These are phyloP conservation scores for Mormyrops attenuatus DNA, from an alignment of 2,797 vertebrate species.

Conservation along the genomic window DNA sequence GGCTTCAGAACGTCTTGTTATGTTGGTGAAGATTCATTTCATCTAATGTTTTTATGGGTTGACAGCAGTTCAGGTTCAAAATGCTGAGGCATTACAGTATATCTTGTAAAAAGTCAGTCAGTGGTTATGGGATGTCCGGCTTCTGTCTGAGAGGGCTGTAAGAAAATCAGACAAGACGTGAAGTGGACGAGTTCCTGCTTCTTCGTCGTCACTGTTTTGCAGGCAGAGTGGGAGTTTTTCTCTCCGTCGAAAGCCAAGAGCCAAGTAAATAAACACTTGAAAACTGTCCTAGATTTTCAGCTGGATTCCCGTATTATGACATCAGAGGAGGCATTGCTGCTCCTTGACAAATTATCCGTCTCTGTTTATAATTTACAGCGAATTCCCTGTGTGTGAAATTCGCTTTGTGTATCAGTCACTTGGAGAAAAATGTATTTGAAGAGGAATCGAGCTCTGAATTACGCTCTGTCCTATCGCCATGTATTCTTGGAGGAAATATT, in stretches of 20 bases:
- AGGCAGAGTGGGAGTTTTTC: conserved; percentile 26
- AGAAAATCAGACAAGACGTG: conserved; percentile 27
- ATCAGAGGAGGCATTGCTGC: conserved; percentile 18
- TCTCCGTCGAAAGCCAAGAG: conserved; percentile 27
- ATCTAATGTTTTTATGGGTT: conserved; percentile 26
- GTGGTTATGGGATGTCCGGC: conserved; percentile 18
- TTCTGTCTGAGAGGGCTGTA: conserved; percentile 38
- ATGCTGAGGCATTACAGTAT: not conserved
- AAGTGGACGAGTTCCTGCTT: conserved; percentile 40
- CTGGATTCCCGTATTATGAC: conserved; percentile 24
- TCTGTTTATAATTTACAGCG: conserved; percentile 29
- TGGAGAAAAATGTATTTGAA: conserved; percentile 19
- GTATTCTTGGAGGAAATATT: not conserved
- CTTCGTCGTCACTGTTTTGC: conserved; percentile 25
- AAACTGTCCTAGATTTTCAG: conserved; percentile 29
- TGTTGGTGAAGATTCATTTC: not conserved
- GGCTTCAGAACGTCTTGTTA: not conserved
- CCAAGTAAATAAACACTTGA: conserved; percentile 32
- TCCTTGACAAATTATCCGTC: conserved; percentile 10
- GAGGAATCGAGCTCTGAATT: conserved; percentile 31
- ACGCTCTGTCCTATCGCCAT: conserved; percentile 6
- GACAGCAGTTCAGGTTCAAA: not conserved
- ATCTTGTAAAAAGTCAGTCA: conserved; percentile 28
- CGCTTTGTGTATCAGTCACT: conserved; percentile 26
- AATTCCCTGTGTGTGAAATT: conserved; percentile 21